Conservation (phyloP, 2,888 invertebrate species). For the Polyommatus iphigenia region DNA sequence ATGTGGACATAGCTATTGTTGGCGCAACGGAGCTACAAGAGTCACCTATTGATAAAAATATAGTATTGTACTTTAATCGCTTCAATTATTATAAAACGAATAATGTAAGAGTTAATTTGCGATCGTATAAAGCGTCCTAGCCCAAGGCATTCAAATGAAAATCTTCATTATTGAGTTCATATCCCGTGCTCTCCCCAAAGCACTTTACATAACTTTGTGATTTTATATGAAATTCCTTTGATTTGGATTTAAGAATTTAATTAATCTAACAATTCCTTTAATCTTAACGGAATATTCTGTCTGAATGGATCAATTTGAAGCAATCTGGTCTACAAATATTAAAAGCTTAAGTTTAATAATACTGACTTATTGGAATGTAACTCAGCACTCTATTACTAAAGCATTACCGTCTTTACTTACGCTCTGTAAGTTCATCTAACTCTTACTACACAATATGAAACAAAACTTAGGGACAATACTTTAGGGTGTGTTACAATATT, state of each 20-base stretch:
- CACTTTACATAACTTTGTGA: conserved; percentile 13
- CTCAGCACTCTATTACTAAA: too few relatives aligned
- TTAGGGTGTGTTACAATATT: too few relatives aligned
- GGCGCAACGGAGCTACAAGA: too few relatives aligned
- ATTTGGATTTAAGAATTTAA: conserved; percentile 14
- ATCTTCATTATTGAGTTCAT: conserved; percentile 27
- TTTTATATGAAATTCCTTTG: conserved; percentile 5
- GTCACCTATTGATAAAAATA: not conserved
- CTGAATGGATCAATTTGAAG: not conserved
- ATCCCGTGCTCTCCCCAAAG: conserved; percentile 13
- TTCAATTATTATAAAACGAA: not conserved
- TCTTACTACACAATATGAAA: too few relatives aligned
- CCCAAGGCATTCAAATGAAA: conserved; percentile 22
- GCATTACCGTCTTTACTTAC: too few relatives aligned
- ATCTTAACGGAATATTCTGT: not conserved
- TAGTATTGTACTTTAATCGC: not conserved
- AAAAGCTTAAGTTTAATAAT: too few relatives aligned
- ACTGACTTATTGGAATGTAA: too few relatives aligned
- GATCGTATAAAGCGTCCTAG: not conserved
- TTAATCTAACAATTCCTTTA: not conserved
- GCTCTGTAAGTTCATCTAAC: too few relatives aligned
- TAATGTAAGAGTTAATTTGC: not conserved
- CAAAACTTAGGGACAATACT: too few relatives aligned
- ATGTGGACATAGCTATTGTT: too few relatives aligned
- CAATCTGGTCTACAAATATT: not conserved